Evolutionary conservation across 2,888 invertebrate species (phyloP).

Genomic region (Cantharis rustica): DNA sequence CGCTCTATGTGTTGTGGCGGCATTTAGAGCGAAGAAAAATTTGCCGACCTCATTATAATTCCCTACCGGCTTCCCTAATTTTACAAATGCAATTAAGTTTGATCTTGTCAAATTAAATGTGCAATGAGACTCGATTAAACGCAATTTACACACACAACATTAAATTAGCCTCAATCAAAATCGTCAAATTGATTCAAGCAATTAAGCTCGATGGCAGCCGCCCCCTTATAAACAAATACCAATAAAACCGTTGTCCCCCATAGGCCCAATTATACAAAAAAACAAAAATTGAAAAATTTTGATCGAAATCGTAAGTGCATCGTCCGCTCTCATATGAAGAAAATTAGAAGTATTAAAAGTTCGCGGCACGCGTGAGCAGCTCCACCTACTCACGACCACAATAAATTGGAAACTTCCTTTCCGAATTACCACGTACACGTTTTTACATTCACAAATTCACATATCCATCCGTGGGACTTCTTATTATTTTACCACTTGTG

Average conservation of each 20-base stretch:
- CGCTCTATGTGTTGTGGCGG: background rate
- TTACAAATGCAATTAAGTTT: background rate
- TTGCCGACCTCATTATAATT: background rate
- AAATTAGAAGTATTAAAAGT: conserved; percentile 15
- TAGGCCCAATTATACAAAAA: background rate
- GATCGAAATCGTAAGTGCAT: background rate
- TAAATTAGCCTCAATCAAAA: background rate
- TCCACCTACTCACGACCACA: conserved; percentile 30
- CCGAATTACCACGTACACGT: conserved; percentile 24
- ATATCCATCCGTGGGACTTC: conserved; percentile 29
- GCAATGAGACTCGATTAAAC: background rate
- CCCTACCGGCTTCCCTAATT: background rate
- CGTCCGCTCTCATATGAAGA: conserved; percentile 4
- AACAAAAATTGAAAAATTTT: background rate
- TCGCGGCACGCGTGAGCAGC: conserved; percentile 31
- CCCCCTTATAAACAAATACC: background rate
- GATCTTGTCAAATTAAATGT: background rate
- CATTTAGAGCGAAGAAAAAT: background rate
- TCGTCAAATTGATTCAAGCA: background rate
- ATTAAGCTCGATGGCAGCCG: background rate
- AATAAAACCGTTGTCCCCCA: background rate
- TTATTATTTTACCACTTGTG: conserved; percentile 23
- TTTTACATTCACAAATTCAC: conserved; percentile 11
- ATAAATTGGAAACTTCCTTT: conserved; percentile 32
- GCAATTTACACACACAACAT: background rate